A percentile compares a stretch with the other conserved stretches of the same genome.
Conservation (phyloP, 53 echinoderm and acorn worm genomes). For the Echinarachnius parma region DNA sequence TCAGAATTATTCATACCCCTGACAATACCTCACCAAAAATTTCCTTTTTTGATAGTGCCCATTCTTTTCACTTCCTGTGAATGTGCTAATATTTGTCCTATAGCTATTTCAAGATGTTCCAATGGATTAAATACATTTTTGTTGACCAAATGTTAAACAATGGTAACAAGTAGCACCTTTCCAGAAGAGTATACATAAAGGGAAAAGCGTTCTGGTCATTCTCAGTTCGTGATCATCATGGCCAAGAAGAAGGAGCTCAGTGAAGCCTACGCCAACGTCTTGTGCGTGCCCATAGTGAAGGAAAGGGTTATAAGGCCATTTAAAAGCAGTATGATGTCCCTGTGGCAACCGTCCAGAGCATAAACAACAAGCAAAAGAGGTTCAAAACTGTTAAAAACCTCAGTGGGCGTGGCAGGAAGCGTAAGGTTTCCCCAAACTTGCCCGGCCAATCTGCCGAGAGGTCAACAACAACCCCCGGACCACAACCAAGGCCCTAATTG, state of each 20-base stretch:
- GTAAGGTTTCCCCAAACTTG: slow-evolving; percentile 19
- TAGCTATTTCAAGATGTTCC: slow-evolving; percentile 27
- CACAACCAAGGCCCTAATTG: slow-evolving; percentile 23
- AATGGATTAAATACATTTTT: slow-evolving; percentile 21
- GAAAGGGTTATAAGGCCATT: slow-evolving; percentile 21
- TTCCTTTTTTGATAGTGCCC: neutral
- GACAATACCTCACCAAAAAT: slow-evolving; percentile 8
- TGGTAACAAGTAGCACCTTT: neutral
- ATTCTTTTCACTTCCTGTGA: slow-evolving; percentile 11
- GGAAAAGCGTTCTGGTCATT: slow-evolving; percentile 4
- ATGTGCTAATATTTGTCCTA: slow-evolving; percentile 7
- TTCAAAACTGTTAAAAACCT: too few relatives aligned
- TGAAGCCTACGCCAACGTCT: slow-evolving; percentile 13
- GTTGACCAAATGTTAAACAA: neutral
- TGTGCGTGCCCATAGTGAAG: slow-evolving; percentile 7
- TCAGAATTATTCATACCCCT: slow-evolving; percentile 29
- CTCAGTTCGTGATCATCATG: slow-evolving; percentile 26
- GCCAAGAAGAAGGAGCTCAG: slow-evolving; percentile 23
- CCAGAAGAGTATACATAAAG: slow-evolving; percentile 13
- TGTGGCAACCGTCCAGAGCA: too few relatives aligned
- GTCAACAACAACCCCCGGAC: slow-evolving; percentile 7
- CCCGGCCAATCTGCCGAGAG: slow-evolving; percentile 22
- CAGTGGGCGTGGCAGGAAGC: too few relatives aligned
- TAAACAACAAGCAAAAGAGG: slow-evolving; percentile 12
- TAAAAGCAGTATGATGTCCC: slow-evolving; percentile 25